Base-by-base conservation (phyloP, 2,797 vertebrate genomes). In the Mycteria americana region DNA sequence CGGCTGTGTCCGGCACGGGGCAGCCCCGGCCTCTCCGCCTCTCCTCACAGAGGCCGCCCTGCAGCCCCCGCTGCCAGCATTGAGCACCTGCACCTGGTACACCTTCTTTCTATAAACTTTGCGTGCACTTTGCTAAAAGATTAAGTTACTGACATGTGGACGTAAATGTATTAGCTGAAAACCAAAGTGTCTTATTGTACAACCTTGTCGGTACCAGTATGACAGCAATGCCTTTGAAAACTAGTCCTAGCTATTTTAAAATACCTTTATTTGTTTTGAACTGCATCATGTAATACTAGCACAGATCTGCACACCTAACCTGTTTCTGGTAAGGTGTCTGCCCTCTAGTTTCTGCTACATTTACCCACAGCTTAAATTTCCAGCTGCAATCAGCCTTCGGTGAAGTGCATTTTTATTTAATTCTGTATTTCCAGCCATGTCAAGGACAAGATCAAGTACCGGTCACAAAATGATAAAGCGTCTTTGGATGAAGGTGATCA, bases 61-160 rank as follows among this genome's bases (percentile, higher is more conserved):
- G n/a, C 24, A 43, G 43, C 3, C 5, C 11, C 33, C 6, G 0
- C 43, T 5, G 33, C 25, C 21, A 9, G 5, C 3, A 2, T 30
- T 6, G 14, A 14, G 14, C 14, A 46, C 15, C 31, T 4, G 5
- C 31, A 56, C 17, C 15, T 28, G 0, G 0, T 2, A 12, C 16
- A 28, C 8, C 18, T 77, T 33, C n/a, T 57, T 69, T 69, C 27
- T 37, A 18, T 28, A 31, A 88, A 12, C 9, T 90, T 33, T 37
- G 28, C 19, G n/a, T 33, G 15, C 7, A 21, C 12, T 31, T 69
- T 65, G 27, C 23, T 76, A 46, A 60, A 69, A 84, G 37, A 74
- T 74, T 54, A 63, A 76, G 11, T 28, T 83, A 28, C 37, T 79
- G 53, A 62, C 27, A 24, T 10, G 6, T 23, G 31, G 54, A 64